A percentile compares a stretch with the other conserved stretches of the same genome.
These are phyloP conservation scores for Poecilia velifera DNA, from an alignment of 2,797 vertebrate species.

Conservation along the genomic window DNA sequence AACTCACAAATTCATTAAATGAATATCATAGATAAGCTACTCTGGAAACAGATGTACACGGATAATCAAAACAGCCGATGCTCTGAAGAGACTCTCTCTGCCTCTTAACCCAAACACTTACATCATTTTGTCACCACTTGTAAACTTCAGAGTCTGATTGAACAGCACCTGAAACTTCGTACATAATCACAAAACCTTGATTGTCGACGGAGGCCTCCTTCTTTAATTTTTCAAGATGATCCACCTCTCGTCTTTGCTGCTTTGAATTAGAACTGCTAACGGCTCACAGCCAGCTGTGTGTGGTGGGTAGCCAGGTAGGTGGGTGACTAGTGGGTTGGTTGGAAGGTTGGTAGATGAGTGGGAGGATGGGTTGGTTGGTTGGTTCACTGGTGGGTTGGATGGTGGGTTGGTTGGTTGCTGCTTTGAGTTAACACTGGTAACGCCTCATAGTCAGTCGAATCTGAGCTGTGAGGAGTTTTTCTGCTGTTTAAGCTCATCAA, in stretches of 20 bases:
- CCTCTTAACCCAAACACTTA: slow-evolving; percentile 31
- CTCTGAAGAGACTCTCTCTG: slow-evolving; percentile 18
- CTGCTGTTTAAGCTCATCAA: neutral
- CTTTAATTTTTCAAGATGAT: slow-evolving; percentile 32
- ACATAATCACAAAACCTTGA: slow-evolving; percentile 63
- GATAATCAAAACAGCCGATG: neutral
- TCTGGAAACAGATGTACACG: neutral
- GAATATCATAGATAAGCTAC: neutral
- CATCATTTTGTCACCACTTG: slow-evolving; percentile 38
- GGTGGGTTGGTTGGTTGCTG: neutral
- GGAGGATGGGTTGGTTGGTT: no score
- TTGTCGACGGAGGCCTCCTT: slow-evolving; percentile 39
- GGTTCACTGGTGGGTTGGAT: no score
- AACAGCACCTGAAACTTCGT: slow-evolving; percentile 47
- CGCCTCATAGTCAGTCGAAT: neutral
- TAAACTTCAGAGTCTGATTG: slow-evolving; percentile 58
- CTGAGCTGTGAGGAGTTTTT: no score
- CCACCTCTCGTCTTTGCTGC: slow-evolving; percentile 12
- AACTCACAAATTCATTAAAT: neutral
- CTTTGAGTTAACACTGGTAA: neutral
- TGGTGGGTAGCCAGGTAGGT: no score
- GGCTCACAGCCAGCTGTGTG: neutral
- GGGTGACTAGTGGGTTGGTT: no score
- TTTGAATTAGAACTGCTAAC: neutral
- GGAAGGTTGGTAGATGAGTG: no score